Evolutionary conservation across 2,797 vertebrate species (phyloP).

Genomic region (Leucoraja ocellata): DNA sequence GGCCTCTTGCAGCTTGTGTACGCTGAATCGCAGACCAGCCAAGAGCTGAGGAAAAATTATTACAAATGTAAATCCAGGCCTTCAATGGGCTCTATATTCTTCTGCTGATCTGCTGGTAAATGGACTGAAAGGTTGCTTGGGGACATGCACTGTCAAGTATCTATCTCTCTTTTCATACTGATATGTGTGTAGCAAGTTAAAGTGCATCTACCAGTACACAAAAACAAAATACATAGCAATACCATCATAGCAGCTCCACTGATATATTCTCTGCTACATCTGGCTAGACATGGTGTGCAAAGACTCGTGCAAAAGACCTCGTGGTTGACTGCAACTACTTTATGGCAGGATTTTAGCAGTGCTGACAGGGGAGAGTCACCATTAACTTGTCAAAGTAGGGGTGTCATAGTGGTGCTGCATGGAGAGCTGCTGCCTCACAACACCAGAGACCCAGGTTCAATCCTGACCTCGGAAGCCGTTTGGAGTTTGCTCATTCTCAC

Average conservation of each 20-base stretch:
- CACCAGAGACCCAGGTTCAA: no score
- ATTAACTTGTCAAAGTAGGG: no score
- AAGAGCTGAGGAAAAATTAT: constrained; percentile 58
- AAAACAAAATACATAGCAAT: neutral
- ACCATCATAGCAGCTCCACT: neutral
- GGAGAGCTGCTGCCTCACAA: no score
- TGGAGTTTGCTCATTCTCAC: no score
- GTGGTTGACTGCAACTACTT: neutral
- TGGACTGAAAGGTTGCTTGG: neutral
- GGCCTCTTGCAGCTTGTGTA: constrained; percentile 87
- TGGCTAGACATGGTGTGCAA: neutral
- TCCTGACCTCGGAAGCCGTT: no score
- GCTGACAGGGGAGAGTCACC: no score
- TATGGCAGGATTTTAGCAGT: neutral
- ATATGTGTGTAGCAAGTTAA: neutral
- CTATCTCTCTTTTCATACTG: neutral
- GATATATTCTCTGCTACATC: neutral
- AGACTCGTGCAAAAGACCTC: neutral
- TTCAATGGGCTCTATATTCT: neutral
- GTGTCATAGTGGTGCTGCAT: neutral
- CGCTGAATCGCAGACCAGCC: constrained; percentile 80
- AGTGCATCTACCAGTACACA: neutral
- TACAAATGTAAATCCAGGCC: neutral
- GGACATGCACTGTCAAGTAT: neutral
- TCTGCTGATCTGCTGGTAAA: neutral